Evolutionary conservation across 1,140 invertebrate species (phyloP).

Genomic region (Drosophila mayri): DNA sequence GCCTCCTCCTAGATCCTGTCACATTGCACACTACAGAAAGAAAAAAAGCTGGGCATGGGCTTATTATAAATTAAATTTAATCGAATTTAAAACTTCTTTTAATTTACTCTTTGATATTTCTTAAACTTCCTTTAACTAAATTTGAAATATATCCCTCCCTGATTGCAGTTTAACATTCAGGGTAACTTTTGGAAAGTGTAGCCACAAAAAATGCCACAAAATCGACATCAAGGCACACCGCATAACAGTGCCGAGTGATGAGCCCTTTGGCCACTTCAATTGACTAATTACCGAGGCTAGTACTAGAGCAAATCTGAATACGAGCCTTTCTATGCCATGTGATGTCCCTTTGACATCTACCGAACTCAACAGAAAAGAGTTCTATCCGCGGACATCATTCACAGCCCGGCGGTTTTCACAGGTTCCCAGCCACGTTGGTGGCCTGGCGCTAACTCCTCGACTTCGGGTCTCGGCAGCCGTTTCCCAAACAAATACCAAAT

Average conservation of each 20-base stretch:
- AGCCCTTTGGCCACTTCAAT: slow-evolving; percentile 71
- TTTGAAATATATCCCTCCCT: too few relatives aligned
- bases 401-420: slow-evolving; percentile 25
- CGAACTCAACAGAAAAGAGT: slow-evolving; percentile 5
- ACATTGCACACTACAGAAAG: not conserved
- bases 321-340: not conserved
- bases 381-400: slow-evolving; percentile 36
- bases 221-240: slow-evolving; percentile 64
- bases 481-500: slow-evolving; percentile 79
- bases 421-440: slow-evolving; percentile 40
- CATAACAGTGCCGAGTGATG: slow-evolving; percentile 53
- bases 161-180: not conserved
- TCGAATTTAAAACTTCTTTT: not conserved
- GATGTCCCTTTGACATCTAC: slow-evolving; percentile 25
- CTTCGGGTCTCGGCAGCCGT: slow-evolving; percentile 45
- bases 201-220: not conserved
- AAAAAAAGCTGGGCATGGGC: not conserved
- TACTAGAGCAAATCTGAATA: slow-evolving; percentile 18
- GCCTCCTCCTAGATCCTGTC: slow-evolving; percentile 4
- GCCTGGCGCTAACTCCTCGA: slow-evolving; percentile 37
- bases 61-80: too few relatives aligned
- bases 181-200: not conserved
- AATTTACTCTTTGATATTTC: slow-evolving; percentile 1
- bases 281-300: slow-evolving; percentile 69
- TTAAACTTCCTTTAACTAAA: not conserved